A percentile compares a stretch with the other conserved stretches of the same genome.
Evolutionary conservation across 2,888 invertebrate species (phyloP).

Genomic region (Chloroclystis v-ata): DNA sequence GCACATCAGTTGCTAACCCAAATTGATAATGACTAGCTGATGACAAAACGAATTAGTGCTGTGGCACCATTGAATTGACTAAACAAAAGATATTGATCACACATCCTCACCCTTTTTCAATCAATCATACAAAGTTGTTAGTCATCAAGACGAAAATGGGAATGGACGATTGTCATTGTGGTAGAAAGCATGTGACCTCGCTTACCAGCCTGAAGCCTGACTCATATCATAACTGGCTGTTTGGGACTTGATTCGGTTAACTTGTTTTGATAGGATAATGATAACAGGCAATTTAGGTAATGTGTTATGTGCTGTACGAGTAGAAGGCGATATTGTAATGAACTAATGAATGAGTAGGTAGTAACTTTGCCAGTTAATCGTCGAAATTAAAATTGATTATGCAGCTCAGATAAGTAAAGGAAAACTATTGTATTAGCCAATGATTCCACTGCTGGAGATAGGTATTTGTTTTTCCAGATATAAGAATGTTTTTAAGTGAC

Average conservation of each 20-base stretch:
- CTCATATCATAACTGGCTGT: slow-evolving; percentile 31
- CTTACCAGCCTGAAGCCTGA: slow-evolving; percentile 29
- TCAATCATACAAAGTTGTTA: slow-evolving; percentile 31
- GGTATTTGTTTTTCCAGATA: too few species aligned
- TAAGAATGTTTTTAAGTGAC: too few species aligned
- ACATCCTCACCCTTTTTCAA: slow-evolving; percentile 9
- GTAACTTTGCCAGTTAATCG: too few species aligned
- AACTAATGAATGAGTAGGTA: too few species aligned
- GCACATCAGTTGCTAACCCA: too few species aligned
- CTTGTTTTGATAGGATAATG: neutral
- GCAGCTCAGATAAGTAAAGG: too few species aligned
- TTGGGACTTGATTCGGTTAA: neutral
- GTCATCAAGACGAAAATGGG: slow-evolving; percentile 44
- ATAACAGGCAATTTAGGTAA: too few species aligned
- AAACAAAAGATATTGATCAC: slow-evolving; percentile 8
- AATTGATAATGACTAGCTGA: neutral
- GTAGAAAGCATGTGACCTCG: slow-evolving; percentile 43
- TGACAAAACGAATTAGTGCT: neutral
- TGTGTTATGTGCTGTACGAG: too few species aligned
- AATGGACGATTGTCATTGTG: slow-evolving; percentile 40
- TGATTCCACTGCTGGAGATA: too few species aligned
- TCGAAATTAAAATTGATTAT: too few species aligned
- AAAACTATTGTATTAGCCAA: too few species aligned
- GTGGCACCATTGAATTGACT: neutral
- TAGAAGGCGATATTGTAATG: too few species aligned